A percentile compares a stretch with the other conserved stretches of the same genome.
Conservation (phyloP, 2,888 invertebrate genomes). For the Hydraecia micacea region DNA sequence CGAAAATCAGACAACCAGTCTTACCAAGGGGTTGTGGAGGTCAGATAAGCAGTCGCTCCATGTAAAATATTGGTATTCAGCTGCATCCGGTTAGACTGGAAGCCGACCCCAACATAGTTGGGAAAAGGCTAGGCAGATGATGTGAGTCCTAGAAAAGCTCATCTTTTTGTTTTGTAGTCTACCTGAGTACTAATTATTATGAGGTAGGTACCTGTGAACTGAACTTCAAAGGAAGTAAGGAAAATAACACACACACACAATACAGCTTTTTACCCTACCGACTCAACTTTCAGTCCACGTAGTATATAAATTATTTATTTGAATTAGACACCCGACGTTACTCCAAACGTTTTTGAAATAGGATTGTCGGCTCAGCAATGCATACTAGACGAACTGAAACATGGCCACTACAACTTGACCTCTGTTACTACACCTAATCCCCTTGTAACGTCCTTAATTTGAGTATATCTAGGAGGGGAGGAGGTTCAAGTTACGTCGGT, state of each 20-base stretch:
- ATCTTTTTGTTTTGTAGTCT: neutral
- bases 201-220: neutral
- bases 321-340: slow-evolving; percentile 64
- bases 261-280: neutral
- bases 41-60: no score
- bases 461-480: neutral
- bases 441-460: neutral
- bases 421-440: neutral
- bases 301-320: slow-evolving; percentile 62
- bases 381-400: slow-evolving; percentile 67
- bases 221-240: neutral
- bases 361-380: slow-evolving; percentile 69
- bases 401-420: slow-evolving; percentile 48
- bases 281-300: slow-evolving; percentile 45
- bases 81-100: no score
- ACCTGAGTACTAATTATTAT: neutral
- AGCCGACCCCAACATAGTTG: no score
- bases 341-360: slow-evolving; percentile 66
- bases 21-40: no score
- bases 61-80: no score
- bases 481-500: slow-evolving; percentile 47
- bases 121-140: no score
- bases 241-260: neutral
- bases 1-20: no score
- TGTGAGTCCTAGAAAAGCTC: neutral